Evolutionary conservation across 64 coral and sea anemone genomes (phyloP), one percentile per base, ranked within the genome.

Genomic region (Montipora cactus): DNA sequence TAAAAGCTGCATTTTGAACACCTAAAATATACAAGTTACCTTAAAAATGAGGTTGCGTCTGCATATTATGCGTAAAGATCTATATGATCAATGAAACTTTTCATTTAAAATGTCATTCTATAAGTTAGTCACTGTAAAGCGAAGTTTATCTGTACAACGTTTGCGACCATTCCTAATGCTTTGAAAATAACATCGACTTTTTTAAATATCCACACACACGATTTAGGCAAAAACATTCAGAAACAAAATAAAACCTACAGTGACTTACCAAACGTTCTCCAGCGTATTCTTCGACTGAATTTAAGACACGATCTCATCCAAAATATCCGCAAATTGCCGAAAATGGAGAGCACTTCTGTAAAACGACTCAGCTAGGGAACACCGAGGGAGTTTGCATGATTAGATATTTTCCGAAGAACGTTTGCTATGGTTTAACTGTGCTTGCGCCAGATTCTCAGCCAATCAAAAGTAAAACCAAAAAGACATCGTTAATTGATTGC

Each of bases 141-240:
- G 15, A 49, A 49, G 46, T 16, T 19, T 1, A 85, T 49, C 82
- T 85, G 82, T 85, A 85, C 82, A 85, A 85, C 82, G 82, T 71
- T 85, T 71, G 82, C 18, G 44, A 71, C 16, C 61, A 47, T 70
- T 67, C 74, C 23, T 46, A 5, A 37, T 44, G 37, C 37, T 83
- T 5, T 18, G 62, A 4, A 83, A 47, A 49, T 47, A 49, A 55
- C 45, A 85, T 85, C 49, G 45, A n/a, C 19, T 13, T 9, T 16
- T 70, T 85, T 85, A 85, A 85, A 85, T 70, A 85, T 49, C 37
- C 18, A 71, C 28, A 46, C 12, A 85, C 0, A 71, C 3, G 5
- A 68, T 25, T 14, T 19, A n/a, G 23, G 15, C 4, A 69, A 68
- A 44, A 69, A 49, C 28, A 9, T 4, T n/a, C 21, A 85, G 11